Evolutionary conservation across 2,113 vertebrate species (phyloP).

Genomic region (Kryptolebias marmoratus): DNA sequence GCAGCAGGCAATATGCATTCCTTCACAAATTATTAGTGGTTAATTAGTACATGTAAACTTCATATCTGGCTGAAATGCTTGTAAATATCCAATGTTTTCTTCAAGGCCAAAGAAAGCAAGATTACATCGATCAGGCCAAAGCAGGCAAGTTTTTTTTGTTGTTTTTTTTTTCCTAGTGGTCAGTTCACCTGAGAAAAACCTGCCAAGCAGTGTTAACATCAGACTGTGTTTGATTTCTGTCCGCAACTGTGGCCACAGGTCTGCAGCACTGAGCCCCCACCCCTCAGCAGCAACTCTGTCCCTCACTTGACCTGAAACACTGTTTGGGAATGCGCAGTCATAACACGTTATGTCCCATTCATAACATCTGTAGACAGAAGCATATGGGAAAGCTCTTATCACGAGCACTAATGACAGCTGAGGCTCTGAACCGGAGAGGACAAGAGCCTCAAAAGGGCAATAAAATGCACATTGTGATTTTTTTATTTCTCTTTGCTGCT

Average conservation of each 20-base stretch:
- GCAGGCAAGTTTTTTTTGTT: neutral
- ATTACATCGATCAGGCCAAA: neutral
- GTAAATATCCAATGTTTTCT: neutral
- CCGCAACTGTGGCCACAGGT: conserved; percentile 33
- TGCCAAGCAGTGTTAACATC: conserved; percentile 48
- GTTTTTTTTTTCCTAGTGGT: too few species aligned
- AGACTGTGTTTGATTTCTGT: conserved; percentile 49
- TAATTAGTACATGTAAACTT: too few species aligned
- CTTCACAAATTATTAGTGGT: too few species aligned
- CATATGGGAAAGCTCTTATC: conserved; percentile 74
- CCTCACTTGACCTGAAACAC: conserved; percentile 64
- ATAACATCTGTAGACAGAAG: conserved; percentile 73
- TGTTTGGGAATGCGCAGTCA: conserved; percentile 72
- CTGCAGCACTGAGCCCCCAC: conserved; percentile 9
- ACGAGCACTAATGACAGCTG: conserved; percentile 68
- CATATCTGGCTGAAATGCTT: neutral
- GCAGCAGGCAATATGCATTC: too few species aligned
- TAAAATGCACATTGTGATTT: conserved; percentile 70
- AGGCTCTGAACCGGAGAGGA: conserved; percentile 60
- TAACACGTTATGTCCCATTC: conserved; percentile 74
- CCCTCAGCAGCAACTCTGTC: conserved; percentile 40
- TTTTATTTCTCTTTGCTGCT: conserved; percentile 63
- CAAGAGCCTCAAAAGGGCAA: conserved; percentile 58
- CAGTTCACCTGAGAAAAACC: conserved; percentile 20
- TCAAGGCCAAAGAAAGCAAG: neutral